Conservation (phyloP, 2,797 vertebrate genomes). For the Premnoplex brunnescens region DNA sequence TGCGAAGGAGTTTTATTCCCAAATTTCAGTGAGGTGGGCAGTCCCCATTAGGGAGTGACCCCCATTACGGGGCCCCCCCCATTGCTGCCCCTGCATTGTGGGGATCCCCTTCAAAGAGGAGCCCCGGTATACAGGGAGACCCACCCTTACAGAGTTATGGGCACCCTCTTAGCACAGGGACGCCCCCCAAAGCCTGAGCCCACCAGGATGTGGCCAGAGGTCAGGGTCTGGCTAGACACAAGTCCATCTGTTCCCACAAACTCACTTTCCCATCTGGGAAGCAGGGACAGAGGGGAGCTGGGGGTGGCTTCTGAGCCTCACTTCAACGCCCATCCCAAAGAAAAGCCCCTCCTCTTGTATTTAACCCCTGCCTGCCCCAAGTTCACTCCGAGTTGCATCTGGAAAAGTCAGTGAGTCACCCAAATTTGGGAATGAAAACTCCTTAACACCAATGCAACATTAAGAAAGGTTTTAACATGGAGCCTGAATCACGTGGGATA, state of each 20-base stretch:
- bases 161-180: background rate
- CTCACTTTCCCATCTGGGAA: fast-evolving
- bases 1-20: background rate
- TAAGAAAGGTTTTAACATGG: background rate
- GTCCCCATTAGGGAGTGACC: background rate
- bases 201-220: background rate
- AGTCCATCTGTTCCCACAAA: fast-evolving
- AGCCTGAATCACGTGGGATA: too few species aligned
- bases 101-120: background rate
- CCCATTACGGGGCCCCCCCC: too few species aligned
- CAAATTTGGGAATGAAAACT: background rate
- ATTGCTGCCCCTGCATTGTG: too few species aligned
- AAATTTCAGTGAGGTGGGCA: fast-evolving
- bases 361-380: background rate
- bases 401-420: background rate
- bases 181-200: background rate
- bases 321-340: background rate
- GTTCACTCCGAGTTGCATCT: background rate
- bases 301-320: background rate
- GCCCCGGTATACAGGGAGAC: fast-evolving
- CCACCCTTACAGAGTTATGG: background rate
- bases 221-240: fast-evolving
- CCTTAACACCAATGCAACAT: background rate
- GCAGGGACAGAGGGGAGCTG: too few species aligned
- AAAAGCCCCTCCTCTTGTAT: background rate